Evolutionary conservation across 2,888 invertebrate genomes (phyloP).

Genomic region (Cataglyphis altisquamis): DNA sequence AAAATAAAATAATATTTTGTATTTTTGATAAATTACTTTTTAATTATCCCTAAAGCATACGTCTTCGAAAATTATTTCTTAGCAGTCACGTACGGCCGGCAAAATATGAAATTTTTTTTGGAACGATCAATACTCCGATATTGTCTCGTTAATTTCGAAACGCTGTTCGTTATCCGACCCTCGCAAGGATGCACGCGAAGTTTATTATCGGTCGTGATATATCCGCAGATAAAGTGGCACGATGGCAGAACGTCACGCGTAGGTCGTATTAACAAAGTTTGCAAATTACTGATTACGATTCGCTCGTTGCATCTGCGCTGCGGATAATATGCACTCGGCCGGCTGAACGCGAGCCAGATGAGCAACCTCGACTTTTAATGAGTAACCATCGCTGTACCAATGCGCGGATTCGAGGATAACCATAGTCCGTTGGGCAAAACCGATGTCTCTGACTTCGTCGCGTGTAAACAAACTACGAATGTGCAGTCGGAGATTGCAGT

Average conservation of each 20-base stretch:
- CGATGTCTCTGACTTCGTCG: conserved; percentile 6
- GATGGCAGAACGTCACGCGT: conserved; percentile 1
- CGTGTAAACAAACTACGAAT: conserved; percentile 3
- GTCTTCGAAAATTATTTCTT: neutral
- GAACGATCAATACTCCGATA: neutral
- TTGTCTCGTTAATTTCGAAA: conserved; percentile 11
- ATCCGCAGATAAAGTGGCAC: conserved; percentile 13
- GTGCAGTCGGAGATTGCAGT: conserved; percentile 10
- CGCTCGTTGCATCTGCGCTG: neutral
- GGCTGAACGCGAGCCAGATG: neutral
- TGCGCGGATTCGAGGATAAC: neutral
- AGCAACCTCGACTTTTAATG: conserved; percentile 17
- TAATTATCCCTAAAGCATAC: neutral
- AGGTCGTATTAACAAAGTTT: conserved; percentile 45
- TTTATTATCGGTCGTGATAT: conserved; percentile 43
- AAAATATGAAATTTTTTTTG: conserved; percentile 4
- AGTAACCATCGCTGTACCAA: neutral
- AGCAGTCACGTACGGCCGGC: neutral
- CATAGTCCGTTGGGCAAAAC: neutral
- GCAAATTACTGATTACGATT: conserved; percentile 37
- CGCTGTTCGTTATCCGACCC: conserved; percentile 24
- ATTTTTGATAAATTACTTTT: neutral
- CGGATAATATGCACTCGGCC: neutral
- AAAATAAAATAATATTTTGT: neutral
- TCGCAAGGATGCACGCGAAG: conserved; percentile 33